Evolutionary conservation across 2,113 vertebrate species (phyloP).

Genomic region (Bostrychus sinensis): DNA sequence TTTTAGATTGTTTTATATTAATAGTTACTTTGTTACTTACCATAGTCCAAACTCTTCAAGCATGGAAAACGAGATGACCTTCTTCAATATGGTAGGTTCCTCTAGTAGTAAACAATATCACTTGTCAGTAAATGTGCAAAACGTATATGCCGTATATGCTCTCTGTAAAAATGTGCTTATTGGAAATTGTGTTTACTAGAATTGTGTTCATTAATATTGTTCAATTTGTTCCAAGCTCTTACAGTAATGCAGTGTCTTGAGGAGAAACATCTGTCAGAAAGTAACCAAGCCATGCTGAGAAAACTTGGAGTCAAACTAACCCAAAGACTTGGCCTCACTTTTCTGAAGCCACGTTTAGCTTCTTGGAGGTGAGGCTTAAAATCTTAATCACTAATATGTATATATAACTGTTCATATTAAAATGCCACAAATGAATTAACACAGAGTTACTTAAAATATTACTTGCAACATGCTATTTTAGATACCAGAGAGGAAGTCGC

Average conservation of each 20-base stretch:
- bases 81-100: conserved; percentile 87
- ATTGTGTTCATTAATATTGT: not conserved
- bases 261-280: conserved; percentile 81
- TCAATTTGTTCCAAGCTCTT: conserved; percentile 74
- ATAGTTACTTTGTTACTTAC: conserved; percentile 22
- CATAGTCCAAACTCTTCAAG: conserved; percentile 93
- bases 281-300: conserved; percentile 87
- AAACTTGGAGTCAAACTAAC: conserved; percentile 91
- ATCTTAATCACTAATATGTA: no score
- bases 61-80: conserved; percentile 95
- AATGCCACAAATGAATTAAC: no score
- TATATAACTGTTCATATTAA: no score
- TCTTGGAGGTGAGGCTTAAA: conserved; percentile 91
- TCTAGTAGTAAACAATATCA: no score
- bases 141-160: no score
- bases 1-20: not conserved
- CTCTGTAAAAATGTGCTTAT: no score
- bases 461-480: conserved; percentile 57
- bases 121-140: no score
- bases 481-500: conserved; percentile 92
- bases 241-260: conserved; percentile 86
- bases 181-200: no score
- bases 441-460: no score
- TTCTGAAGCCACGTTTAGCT: conserved; percentile 91
- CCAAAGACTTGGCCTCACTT: conserved; percentile 90